phyloP scores from a whole-genome alignment of 1,140 invertebrate species.

The Solenopsis invicta region DNA sequence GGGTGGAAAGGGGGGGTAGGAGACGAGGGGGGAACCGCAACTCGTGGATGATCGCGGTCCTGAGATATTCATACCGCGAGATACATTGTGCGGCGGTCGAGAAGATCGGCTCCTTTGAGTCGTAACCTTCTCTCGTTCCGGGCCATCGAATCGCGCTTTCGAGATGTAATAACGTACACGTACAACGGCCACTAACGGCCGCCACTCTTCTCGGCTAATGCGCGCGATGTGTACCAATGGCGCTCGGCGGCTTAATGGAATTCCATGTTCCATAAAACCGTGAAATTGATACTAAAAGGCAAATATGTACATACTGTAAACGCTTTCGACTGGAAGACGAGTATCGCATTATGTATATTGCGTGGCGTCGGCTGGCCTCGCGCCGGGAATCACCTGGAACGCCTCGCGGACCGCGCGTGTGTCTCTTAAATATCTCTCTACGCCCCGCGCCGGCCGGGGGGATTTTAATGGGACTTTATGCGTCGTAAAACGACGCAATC shows the following conservation, averaged over 20 bases:
- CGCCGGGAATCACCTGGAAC: constrained; percentile 49
- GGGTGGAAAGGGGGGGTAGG: not conserved
- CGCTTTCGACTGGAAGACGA: constrained; percentile 58
- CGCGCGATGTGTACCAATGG: constrained; percentile 55
- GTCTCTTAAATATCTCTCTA: constrained; percentile 37
- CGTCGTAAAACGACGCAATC: constrained; percentile 37
- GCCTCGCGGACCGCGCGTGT: constrained; percentile 22
- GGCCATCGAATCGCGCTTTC: constrained; percentile 62
- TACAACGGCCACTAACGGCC: constrained; percentile 55
- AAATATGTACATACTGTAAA: constrained; percentile 61
- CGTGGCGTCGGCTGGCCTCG: constrained; percentile 25
- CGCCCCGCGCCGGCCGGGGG: too few relatives aligned
- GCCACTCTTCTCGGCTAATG: constrained; percentile 55
- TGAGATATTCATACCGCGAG: constrained; percentile 49
- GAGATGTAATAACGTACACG: constrained; percentile 62
- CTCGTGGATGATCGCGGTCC: constrained; percentile 9
- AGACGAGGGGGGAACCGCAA: constrained; percentile 19
- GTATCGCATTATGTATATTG: constrained; percentile 57
- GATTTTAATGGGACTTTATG: constrained; percentile 40
- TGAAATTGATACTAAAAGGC: constrained; percentile 61
- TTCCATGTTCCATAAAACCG: constrained; percentile 63
- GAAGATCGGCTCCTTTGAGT: constrained; percentile 58
- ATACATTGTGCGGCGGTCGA: constrained; percentile 42
- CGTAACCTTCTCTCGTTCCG: constrained; percentile 45
- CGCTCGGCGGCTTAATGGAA: constrained; percentile 59